These are phyloP conservation scores for Digitonthophagus gazella DNA, from an alignment of 2,888 invertebrate species.

Conservation along the genomic window DNA sequence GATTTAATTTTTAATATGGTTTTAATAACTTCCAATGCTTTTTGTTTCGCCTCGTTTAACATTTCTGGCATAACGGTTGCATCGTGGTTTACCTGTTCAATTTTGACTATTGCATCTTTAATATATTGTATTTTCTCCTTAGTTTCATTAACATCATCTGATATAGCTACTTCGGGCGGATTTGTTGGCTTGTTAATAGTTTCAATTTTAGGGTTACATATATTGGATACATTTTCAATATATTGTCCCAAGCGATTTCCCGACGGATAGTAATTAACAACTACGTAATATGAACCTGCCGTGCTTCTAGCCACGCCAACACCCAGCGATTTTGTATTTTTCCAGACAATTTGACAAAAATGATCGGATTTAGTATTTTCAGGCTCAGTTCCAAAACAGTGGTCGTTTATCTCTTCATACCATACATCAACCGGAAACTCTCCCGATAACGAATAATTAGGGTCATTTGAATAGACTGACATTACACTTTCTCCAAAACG, in stretches of 20 bases:
- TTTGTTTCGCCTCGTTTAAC: neutral
- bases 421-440: constrained; percentile 58
- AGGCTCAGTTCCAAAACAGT: constrained; percentile 55
- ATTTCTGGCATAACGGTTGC: neutral
- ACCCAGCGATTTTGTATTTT: constrained; percentile 65
- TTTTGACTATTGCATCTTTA: neutral
- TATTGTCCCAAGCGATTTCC: constrained; percentile 77
- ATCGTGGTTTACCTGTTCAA: neutral
- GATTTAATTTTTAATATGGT: neutral
- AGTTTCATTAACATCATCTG: too few relatives aligned
- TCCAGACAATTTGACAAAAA: constrained; percentile 68
- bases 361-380: constrained; percentile 51
- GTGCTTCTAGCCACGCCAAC: constrained; percentile 70
- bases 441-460: constrained; percentile 53
- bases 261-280: constrained; percentile 80
- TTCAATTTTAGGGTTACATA: neutral
- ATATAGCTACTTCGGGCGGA: too few relatives aligned
- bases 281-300: constrained; percentile 78
- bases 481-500: constrained; percentile 63
- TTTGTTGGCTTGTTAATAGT: too few relatives aligned
- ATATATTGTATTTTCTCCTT: neutral
- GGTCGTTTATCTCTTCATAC: constrained; percentile 60
- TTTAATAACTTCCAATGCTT: neutral
- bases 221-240: neutral
- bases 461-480: constrained; percentile 57